phyloP scores from a whole-genome alignment of 2,113 vertebrate species.

The Oceanites oceanicus region DNA sequence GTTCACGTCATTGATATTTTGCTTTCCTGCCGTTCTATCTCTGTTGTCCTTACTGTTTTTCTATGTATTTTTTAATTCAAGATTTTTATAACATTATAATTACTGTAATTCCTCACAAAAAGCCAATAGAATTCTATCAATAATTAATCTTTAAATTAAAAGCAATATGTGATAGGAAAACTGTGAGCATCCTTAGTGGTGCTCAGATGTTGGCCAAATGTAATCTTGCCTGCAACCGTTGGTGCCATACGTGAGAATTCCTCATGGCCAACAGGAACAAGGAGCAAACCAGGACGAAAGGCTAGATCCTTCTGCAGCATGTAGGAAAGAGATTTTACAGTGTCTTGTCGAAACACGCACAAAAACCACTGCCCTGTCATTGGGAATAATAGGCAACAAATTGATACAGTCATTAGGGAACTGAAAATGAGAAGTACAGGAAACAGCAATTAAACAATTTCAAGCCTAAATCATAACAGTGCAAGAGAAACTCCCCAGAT shows the following conservation, averaged over 20 bases:
- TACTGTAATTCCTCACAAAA: neutral
- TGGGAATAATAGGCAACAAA: slow-evolving; percentile 55
- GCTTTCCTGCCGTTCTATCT: neutral
- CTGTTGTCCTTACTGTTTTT: neutral
- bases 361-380: slow-evolving; percentile 28
- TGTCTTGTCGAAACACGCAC: neutral
- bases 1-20: neutral
- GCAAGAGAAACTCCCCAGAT: slow-evolving; percentile 36
- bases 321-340: neutral
- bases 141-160: neutral
- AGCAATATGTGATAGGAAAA: neutral
- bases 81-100: neutral
- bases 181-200: neutral
- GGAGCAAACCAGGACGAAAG: neutral
- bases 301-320: neutral
- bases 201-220: neutral
- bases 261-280: neutral
- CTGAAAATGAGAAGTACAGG: slow-evolving; percentile 56
- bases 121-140: neutral
- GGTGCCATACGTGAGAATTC: neutral
- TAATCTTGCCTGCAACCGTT: neutral
- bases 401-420: slow-evolving; percentile 60
- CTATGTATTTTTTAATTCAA: neutral
- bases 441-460: slow-evolving; percentile 67
- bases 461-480: slow-evolving; percentile 55